phyloP scores from a whole-genome alignment of 2,113 vertebrate species.

The Telmatochromis bifrenatus region DNA sequence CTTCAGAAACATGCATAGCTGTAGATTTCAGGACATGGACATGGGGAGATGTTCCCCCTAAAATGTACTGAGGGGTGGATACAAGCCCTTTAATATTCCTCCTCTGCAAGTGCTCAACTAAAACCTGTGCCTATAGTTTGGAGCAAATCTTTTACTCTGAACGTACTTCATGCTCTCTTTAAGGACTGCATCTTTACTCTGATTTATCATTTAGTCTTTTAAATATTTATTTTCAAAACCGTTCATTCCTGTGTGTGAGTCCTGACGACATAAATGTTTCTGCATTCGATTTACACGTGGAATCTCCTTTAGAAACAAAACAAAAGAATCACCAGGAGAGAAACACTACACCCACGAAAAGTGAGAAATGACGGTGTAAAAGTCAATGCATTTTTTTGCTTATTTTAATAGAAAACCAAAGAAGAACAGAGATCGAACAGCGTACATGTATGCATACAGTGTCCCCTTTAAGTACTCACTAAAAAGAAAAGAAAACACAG shows the following conservation, averaged over 20 bases:
- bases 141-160: background rate
- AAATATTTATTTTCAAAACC: background rate
- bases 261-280: background rate
- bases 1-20: background rate
- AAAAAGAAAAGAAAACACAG: constrained; percentile 41
- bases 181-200: background rate
- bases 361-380: constrained; percentile 11
- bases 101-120: background rate
- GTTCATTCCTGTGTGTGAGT: background rate
- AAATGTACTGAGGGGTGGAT: background rate
- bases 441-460: constrained; percentile 34
- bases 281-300: background rate
- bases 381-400: background rate
- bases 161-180: background rate
- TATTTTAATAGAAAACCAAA: constrained; percentile 69
- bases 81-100: background rate
- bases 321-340: background rate
- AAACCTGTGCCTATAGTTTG: background rate
- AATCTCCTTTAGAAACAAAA: background rate
- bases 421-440: constrained; percentile 52
- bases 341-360: background rate
- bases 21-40: background rate
- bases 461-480: constrained; percentile 32
- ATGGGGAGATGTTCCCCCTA: background rate
- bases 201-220: background rate